Percentiles rank a stretch among this genome's conserved stretches.
phyloP scores from a whole-genome alignment of 2,113 vertebrate species.

The Callospermophilus lateralis region DNA sequence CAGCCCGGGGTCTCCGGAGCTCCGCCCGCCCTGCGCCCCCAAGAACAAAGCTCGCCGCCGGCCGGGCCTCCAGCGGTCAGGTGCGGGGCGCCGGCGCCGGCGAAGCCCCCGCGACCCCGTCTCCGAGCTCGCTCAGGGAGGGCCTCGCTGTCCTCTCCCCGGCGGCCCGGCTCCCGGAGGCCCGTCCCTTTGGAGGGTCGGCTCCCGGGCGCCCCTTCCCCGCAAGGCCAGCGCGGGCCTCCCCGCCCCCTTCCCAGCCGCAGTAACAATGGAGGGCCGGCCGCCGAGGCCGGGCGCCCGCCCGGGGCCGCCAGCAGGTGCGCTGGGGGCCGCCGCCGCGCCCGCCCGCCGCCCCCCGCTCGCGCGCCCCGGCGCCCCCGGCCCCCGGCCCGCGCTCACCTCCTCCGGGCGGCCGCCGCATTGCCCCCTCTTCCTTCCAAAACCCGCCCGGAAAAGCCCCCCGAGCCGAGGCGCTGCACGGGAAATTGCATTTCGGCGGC shows the following conservation, averaged over 20 bases:
- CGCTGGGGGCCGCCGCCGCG: background rate
- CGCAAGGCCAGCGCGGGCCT: constrained; percentile 44
- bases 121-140: background rate
- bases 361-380: background rate
- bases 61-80: constrained; percentile 27
- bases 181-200: background rate
- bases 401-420: constrained; percentile 44
- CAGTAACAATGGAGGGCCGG: constrained; percentile 76
- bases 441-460: constrained; percentile 64
- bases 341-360: constrained; percentile 10
- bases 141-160: background rate
- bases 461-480: constrained; percentile 58
- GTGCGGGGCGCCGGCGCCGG: background rate
- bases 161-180: background rate
- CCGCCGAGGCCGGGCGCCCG: constrained; percentile 64
- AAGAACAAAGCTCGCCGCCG: constrained; percentile 77
- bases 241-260: constrained; percentile 64
- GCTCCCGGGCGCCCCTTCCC: background rate
- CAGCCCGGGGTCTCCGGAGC: background rate
- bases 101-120: background rate
- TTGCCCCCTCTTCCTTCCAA: constrained; percentile 39
- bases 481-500: constrained; percentile 65
- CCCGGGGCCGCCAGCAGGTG: constrained; percentile 62
- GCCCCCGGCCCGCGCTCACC: constrained; percentile 65
- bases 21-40: constrained; percentile 38